Conservation (phyloP, 2,113 vertebrate species). For the Parotia lawesii region DNA sequence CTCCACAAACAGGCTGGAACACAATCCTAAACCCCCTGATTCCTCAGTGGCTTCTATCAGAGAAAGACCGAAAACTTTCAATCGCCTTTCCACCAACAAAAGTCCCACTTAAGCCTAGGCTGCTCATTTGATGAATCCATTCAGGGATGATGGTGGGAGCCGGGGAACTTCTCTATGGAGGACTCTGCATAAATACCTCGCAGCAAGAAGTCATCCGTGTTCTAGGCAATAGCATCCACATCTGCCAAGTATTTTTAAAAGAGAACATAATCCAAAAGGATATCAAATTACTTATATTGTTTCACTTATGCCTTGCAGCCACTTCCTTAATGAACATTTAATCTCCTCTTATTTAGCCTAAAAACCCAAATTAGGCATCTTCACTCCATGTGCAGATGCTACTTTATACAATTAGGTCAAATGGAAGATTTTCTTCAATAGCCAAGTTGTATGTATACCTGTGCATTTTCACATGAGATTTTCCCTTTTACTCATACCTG, state of each 20-base stretch:
- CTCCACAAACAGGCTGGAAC: background rate
- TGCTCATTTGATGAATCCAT: background rate
- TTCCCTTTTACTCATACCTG: background rate
- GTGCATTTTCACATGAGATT: background rate
- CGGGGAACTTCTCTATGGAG: background rate
- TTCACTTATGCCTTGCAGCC: background rate
- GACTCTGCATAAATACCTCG: background rate
- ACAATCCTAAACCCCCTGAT: background rate
- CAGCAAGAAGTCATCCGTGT: background rate
- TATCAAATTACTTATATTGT: background rate
- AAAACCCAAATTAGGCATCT: background rate
- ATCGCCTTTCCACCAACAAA: background rate
- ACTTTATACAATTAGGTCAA: background rate
- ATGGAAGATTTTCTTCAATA: background rate
- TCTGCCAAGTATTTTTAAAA: background rate
- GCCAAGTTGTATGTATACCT: background rate
- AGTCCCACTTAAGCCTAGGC: background rate
- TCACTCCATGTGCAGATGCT: background rate
- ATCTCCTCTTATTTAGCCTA: background rate
- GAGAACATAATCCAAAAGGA: background rate
- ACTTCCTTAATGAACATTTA: background rate
- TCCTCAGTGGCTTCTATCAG: background rate
- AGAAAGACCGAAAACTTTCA: background rate
- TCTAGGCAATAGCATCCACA: background rate
- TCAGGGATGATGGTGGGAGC: rapidly evolving